Percentiles rank a stretch among this genome's conserved stretches.
Conservation (phyloP, 2,888 invertebrate species). For the Eustalomyia histrio region DNA sequence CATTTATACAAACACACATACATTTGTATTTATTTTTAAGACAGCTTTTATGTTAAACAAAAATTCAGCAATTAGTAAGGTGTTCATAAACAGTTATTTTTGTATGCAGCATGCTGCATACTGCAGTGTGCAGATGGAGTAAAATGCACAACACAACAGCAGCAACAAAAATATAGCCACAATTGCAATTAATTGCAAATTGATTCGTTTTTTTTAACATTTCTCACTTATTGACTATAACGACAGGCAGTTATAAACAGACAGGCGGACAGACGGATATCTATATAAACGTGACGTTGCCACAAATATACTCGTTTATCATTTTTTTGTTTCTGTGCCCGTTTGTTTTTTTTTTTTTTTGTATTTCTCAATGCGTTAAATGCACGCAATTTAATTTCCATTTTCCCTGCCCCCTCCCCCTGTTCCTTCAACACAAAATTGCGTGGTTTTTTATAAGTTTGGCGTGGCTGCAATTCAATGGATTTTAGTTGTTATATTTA, state of each 20-base stretch:
- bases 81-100: constrained; percentile 47
- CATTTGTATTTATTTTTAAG: constrained; percentile 28
- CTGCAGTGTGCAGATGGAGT: constrained; percentile 30
- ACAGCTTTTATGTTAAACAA: constrained; percentile 31
- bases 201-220: constrained; percentile 51
- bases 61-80: constrained; percentile 42
- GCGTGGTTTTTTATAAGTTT: constrained; percentile 35
- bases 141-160: too few relatives aligned
- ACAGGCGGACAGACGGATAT: not conserved
- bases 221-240: constrained; percentile 41
- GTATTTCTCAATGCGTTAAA: constrained; percentile 58
- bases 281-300: constrained; percentile 42
- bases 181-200: constrained; percentile 63
- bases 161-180: constrained; percentile 35
- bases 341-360: constrained; percentile 15
- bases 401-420: not conserved
- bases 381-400: constrained; percentile 58
- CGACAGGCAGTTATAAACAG: constrained; percentile 1
- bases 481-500: constrained; percentile 54
- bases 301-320: constrained; percentile 48
- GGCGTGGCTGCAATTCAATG: constrained; percentile 57
- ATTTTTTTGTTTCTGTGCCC: constrained; percentile 12
- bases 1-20: constrained; percentile 47
- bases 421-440: constrained; percentile 13
- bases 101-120: not conserved